A percentile compares a stretch with the other conserved stretches of the same genome.
Evolutionary conservation across 2,113 vertebrate species (phyloP).

Genomic region (Probosciger aterrimus): DNA sequence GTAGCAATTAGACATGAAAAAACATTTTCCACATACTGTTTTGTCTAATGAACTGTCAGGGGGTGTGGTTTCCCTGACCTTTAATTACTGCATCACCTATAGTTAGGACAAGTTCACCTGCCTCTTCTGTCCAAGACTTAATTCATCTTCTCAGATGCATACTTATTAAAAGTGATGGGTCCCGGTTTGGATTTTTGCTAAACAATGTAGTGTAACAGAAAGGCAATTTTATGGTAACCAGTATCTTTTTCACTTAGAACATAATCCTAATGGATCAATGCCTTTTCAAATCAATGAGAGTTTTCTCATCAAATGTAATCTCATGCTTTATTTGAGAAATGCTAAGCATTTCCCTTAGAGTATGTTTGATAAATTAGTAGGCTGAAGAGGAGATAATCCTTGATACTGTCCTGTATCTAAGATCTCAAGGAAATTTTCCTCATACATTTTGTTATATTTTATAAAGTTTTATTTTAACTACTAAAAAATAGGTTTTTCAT

Average conservation of each 20-base stretch:
- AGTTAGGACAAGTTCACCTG: not conserved
- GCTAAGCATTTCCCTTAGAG: not conserved
- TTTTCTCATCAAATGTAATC: not conserved
- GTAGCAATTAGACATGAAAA: slow-evolving; percentile 49
- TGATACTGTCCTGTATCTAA: not conserved
- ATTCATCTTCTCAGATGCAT: slow-evolving; percentile 13
- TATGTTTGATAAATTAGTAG: not conserved
- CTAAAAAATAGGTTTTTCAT: not conserved
- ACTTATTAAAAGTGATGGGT: not conserved
- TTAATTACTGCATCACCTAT: slow-evolving; percentile 48
- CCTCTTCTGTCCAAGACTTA: not conserved
- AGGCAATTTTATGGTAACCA: not conserved
- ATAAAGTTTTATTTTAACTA: not conserved
- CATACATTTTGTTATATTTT: not conserved
- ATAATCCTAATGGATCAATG: not conserved
- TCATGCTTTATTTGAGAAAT: not conserved
- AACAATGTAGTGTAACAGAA: not conserved
- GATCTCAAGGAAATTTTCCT: not conserved
- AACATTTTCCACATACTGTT: slow-evolving; percentile 58
- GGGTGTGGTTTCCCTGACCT: not conserved
- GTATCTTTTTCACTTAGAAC: not conserved
- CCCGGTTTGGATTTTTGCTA: not conserved
- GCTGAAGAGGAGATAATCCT: not conserved
- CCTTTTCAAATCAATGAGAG: not conserved
- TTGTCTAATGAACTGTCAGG: slow-evolving; percentile 60